Conservation (phyloP, 2,797 vertebrate genomes). For the Ciconia nigra region DNA sequence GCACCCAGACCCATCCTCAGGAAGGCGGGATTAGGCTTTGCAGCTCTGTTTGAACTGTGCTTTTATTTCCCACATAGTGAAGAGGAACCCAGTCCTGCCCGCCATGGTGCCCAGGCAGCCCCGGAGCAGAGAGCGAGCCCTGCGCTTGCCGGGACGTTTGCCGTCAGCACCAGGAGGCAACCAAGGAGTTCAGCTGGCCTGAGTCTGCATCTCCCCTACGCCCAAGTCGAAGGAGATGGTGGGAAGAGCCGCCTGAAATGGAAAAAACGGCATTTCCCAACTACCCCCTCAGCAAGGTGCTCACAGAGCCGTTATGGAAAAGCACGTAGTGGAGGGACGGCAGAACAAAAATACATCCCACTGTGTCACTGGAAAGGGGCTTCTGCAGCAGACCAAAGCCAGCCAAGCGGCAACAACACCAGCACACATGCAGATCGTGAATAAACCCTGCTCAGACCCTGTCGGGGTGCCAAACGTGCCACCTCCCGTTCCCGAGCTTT, state of each 20-base stretch:
- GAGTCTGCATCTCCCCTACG: accelerated
- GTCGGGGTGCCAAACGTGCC: accelerated
- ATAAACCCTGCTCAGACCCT: not conserved
- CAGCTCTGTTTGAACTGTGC: not conserved
- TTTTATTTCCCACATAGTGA: not conserved
- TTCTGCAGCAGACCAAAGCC: not conserved
- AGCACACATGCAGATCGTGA: not conserved
- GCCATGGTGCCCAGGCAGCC: accelerated
- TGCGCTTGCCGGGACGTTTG: not conserved
- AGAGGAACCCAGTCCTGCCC: not conserved
- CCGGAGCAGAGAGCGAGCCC: not conserved
- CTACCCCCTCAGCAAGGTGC: accelerated
- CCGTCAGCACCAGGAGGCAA: not conserved
- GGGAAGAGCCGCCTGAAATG: not conserved
- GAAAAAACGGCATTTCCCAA: not conserved
- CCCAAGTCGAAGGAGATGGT: accelerated
- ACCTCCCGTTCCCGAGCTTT: not conserved
- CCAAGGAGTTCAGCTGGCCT: accelerated
- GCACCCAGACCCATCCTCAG: accelerated
- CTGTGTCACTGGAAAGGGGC: accelerated
- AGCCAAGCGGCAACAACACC: not conserved
- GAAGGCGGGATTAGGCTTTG: not conserved
- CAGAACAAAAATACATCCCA: not conserved
- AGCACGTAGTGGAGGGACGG: accelerated
- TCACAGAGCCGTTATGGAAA: accelerated